Conservation (phyloP, 2,113 vertebrate genomes). For the Corynorhinus townsendii region DNA sequence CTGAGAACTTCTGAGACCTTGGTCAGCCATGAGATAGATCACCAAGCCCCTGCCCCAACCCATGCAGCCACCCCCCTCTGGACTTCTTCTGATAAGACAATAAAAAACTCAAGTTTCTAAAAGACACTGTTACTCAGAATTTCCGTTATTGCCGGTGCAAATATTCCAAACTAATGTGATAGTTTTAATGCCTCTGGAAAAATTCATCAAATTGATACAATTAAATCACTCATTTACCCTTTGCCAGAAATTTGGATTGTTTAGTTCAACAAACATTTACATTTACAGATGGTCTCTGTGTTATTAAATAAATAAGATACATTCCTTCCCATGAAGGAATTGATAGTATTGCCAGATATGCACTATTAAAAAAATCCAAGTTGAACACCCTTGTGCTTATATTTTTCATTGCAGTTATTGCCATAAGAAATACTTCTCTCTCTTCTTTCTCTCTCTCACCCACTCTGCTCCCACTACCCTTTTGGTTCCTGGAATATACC, state of each 20-base stretch:
- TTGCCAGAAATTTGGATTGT: background rate
- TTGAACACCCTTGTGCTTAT: background rate
- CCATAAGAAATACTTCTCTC: background rate
- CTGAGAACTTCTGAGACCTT: background rate
- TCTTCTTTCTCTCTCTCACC: too few relatives aligned
- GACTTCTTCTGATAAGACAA: background rate
- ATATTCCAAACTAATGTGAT: background rate
- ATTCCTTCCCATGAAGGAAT: background rate
- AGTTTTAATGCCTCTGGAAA: background rate
- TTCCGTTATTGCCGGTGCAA: background rate
- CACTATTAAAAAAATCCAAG: background rate
- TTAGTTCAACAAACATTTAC: slow-evolving; percentile 1
- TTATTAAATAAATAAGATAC: background rate
- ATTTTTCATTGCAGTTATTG: background rate
- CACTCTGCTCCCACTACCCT: background rate
- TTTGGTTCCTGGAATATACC: background rate
- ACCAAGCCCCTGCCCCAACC: background rate
- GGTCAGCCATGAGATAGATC: too few relatives aligned
- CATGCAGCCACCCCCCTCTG: background rate
- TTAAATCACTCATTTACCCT: background rate
- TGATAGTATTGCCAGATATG: background rate
- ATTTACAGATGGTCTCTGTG: background rate
- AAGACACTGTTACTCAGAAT: background rate
- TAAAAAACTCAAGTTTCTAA: background rate
- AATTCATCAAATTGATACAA: background rate